phyloP scores from a whole-genome alignment of 2,113 vertebrate genomes.

The Echinops telfairi region DNA sequence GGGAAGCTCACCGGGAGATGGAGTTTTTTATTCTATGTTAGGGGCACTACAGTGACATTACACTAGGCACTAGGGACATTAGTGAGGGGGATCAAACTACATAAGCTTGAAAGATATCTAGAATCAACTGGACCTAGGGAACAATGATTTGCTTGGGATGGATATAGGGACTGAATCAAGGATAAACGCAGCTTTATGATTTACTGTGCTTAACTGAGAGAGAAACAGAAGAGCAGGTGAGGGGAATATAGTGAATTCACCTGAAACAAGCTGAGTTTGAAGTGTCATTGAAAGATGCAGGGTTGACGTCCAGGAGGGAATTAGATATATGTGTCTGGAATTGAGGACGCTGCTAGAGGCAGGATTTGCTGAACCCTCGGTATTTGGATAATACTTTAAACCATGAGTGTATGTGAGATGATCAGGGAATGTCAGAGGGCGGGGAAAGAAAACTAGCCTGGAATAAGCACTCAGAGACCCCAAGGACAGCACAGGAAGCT shows the following conservation, averaged over 20 bases:
- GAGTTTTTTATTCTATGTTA: no score
- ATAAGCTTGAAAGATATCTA: background rate
- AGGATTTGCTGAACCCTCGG: background rate
- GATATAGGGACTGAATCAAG: background rate
- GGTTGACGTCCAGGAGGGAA: background rate
- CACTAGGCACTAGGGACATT: background rate
- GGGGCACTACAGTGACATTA: background rate
- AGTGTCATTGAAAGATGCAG: background rate
- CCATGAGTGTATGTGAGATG: background rate
- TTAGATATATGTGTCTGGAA: background rate
- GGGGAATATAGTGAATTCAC: conserved; percentile 29
- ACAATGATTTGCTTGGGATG: background rate
- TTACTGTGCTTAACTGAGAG: background rate
- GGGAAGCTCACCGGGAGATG: background rate
- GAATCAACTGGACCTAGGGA: background rate
- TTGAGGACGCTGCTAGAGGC: background rate
- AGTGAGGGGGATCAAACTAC: background rate
- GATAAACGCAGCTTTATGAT: background rate
- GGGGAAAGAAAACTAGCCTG: background rate
- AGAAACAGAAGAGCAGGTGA: background rate
- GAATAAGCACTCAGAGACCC: background rate
- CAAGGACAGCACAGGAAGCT: no score
- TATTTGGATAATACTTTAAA: background rate
- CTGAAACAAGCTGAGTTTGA: background rate
- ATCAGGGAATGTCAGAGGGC: background rate